Percentiles rank a stretch among this genome's conserved stretches.
phyloP scores from a whole-genome alignment of 2,888 invertebrate genomes.

The Odontocerum albicorne region DNA sequence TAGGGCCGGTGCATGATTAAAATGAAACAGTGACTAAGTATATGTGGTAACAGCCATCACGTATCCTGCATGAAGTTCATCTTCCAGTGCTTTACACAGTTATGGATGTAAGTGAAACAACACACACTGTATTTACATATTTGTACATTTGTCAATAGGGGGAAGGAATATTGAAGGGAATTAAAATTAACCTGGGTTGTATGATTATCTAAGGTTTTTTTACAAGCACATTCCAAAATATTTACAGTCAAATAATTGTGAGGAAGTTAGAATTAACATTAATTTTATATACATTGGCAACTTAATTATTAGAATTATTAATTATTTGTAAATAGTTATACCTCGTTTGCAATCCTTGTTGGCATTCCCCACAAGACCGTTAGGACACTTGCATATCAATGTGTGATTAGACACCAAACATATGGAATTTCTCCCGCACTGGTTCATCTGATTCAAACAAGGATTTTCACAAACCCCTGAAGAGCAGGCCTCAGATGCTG shows the following conservation, averaged over 20 bases:
- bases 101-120: too few relatives aligned
- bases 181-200: conserved; percentile 8
- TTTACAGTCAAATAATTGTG: conserved; percentile 25
- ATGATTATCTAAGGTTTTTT: conserved; percentile 14
- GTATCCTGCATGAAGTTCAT: conserved; percentile 20
- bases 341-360: conserved; percentile 64
- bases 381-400: conserved; percentile 64
- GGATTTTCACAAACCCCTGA: conserved; percentile 65
- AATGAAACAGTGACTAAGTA: too few relatives aligned
- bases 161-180: conserved; percentile 1
- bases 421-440: conserved; percentile 62
- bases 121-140: too few relatives aligned
- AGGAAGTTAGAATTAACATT: conserved; percentile 17
- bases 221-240: conserved; percentile 32
- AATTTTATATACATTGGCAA: conserved; percentile 19
- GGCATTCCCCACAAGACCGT: conserved; percentile 56
- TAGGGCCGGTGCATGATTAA: conserved; percentile 4
- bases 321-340: conserved; percentile 45
- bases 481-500: conserved; percentile 63
- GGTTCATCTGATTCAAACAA: conserved; percentile 53
- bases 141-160: neutral
- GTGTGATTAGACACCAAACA: conserved; percentile 66
- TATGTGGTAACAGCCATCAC: conserved; percentile 11
- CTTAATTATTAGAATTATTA: conserved; percentile 27
- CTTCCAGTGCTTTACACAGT: too few relatives aligned